These are phyloP conservation scores for Nyctibius grandis DNA, from an alignment of 2,797 vertebrate species.

Conservation along the genomic window DNA sequence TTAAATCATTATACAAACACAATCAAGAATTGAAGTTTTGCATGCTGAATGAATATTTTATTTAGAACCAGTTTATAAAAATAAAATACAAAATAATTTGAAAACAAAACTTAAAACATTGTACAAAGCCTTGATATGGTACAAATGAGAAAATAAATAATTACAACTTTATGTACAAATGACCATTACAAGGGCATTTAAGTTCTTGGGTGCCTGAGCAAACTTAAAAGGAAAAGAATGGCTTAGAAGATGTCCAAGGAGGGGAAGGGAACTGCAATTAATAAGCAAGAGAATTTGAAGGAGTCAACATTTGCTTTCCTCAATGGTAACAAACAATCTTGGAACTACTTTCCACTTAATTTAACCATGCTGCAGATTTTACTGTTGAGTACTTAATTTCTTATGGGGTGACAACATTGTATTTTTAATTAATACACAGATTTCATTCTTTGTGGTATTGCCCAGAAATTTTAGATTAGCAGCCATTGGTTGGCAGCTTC, in stretches of 20 bases:
- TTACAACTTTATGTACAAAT: constrained; percentile 97
- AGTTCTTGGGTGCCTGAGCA: constrained; percentile 69
- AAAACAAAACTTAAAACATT: constrained; percentile 93
- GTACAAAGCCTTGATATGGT: constrained; percentile 98
- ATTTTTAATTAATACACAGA: background rate
- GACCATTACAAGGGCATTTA: constrained; percentile 72
- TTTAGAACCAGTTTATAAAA: constrained; percentile 99
- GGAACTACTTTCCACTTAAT: constrained; percentile 39
- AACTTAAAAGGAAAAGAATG: constrained; percentile 49
- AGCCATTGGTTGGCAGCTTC: background rate
- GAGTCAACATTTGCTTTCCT: background rate
- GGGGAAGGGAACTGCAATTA: background rate
- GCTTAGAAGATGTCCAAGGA: constrained; percentile 15
- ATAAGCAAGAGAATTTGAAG: constrained; percentile 2
- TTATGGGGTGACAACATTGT: background rate
- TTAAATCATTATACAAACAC: constrained; percentile 47
- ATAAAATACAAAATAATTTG: constrained; percentile 99
- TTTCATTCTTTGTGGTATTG: background rate
- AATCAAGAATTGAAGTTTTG: constrained; percentile 72
- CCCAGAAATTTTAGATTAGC: background rate
- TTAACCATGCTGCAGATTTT: background rate
- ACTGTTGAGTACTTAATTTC: background rate
- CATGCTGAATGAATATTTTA: constrained; percentile 99
- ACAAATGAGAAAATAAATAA: constrained; percentile 98
- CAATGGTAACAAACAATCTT: background rate